These are phyloP conservation scores for Smittia aterrima DNA, from an alignment of 2,888 invertebrate genomes.

Conservation along the genomic window DNA sequence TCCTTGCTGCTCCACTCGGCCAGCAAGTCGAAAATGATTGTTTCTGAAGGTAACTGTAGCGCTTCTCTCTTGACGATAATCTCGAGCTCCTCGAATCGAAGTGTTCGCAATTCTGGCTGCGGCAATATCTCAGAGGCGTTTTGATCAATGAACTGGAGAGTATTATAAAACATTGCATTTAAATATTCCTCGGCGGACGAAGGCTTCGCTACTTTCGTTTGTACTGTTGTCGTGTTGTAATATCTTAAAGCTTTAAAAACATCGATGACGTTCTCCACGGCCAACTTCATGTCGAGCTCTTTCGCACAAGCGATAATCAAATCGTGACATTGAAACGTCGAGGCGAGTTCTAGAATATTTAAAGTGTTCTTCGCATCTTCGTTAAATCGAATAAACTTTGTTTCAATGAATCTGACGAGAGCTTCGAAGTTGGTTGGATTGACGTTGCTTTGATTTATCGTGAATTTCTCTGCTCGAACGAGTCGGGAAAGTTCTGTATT, in stretches of 20 bases:
- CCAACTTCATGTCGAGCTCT: constrained; percentile 52
- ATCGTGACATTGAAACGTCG: constrained; percentile 54
- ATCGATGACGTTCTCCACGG: constrained; percentile 52
- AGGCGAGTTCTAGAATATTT: constrained; percentile 52
- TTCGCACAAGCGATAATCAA: constrained; percentile 53
- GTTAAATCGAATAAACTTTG: constrained; percentile 52
- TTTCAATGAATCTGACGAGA: constrained; percentile 50
- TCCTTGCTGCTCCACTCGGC: constrained; percentile 53
- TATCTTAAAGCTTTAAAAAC: constrained; percentile 53
- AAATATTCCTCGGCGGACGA: constrained; percentile 53
- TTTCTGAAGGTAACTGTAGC: constrained; percentile 51
- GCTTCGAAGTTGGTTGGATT: constrained; percentile 35
- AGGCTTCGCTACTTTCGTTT: constrained; percentile 48
- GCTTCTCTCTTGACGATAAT: constrained; percentile 52
- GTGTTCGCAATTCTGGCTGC: constrained; percentile 49
- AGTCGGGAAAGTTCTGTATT: constrained; percentile 32
- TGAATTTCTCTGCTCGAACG: constrained; percentile 23
- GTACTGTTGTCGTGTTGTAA: constrained; percentile 51
- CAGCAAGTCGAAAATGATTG: constrained; percentile 52
- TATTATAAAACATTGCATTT: constrained; percentile 52
- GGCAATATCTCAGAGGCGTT: constrained; percentile 51
- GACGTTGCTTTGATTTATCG: constrained; percentile 29
- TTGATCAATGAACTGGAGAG: constrained; percentile 54
- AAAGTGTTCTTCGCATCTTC: constrained; percentile 52
- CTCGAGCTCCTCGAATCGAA: constrained; percentile 53